Evolutionary conservation across 2,113 vertebrate genomes (phyloP).

Genomic region (Paracanthobrama guichenoti): DNA sequence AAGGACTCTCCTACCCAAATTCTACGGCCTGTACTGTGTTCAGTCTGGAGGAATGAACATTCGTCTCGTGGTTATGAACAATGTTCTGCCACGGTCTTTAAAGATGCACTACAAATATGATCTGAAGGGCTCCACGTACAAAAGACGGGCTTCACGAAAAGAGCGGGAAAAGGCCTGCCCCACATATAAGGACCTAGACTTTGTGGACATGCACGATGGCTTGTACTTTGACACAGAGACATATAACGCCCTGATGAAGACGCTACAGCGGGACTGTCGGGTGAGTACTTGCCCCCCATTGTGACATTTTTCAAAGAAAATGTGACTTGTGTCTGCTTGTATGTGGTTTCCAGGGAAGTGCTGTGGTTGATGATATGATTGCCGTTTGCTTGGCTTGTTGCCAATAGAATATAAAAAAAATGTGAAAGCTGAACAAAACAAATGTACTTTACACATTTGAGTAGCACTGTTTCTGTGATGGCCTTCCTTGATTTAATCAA

Average conservation of each 20-base stretch:
- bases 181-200: constrained; percentile 78
- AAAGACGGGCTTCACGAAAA: constrained; percentile 76
- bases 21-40: constrained; percentile 79
- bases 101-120: constrained; percentile 81
- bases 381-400: neutral
- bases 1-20: constrained; percentile 77
- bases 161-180: constrained; percentile 75
- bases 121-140: constrained; percentile 79
- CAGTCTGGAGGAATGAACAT: constrained; percentile 80
- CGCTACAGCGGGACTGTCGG: constrained; percentile 92
- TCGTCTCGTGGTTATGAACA: constrained; percentile 80
- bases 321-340: neutral
- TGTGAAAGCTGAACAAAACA: neutral
- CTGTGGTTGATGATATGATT: neutral
- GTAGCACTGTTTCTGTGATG: neutral
- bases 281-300: constrained; percentile 72
- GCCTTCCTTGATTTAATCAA: neutral
- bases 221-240: constrained; percentile 93
- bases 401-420: neutral
- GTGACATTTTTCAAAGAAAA: neutral
- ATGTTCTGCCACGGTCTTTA: constrained; percentile 75
- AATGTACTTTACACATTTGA: neutral
- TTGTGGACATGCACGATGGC: constrained; percentile 94
- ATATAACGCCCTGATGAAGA: constrained; percentile 93
- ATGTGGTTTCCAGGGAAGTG: neutral